Conservation (phyloP, 1,140 invertebrate species). For the Hypothenemus hampei region DNA sequence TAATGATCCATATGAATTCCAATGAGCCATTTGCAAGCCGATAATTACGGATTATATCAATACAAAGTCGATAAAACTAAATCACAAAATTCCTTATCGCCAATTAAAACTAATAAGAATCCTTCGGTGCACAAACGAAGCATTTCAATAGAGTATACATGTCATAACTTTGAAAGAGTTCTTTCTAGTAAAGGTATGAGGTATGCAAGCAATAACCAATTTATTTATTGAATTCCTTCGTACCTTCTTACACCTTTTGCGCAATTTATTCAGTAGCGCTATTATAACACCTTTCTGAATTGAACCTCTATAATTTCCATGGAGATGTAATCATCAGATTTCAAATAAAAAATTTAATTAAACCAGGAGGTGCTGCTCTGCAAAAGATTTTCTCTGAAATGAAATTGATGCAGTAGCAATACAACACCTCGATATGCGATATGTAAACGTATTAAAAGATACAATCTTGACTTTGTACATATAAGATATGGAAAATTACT, state of each 20-base stretch:
- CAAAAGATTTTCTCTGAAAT: background rate
- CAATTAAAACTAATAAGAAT: slow-evolving; percentile 28
- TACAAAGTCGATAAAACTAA: slow-evolving; percentile 15
- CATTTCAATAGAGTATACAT: slow-evolving; percentile 3
- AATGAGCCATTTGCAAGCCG: too few species aligned
- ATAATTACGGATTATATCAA: slow-evolving; percentile 15
- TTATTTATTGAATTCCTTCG: slow-evolving; percentile 21
- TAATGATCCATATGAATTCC: too few species aligned
- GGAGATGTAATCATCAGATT: slow-evolving; percentile 14
- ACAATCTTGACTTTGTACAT: too few species aligned
- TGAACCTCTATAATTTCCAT: slow-evolving; percentile 13
- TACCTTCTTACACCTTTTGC: slow-evolving; percentile 2
- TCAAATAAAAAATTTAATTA: slow-evolving; percentile 15
- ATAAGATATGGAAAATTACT: too few species aligned
- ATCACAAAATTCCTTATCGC: slow-evolving; percentile 25
- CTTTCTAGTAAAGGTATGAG: too few species aligned
- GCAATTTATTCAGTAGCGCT: slow-evolving; percentile 21
- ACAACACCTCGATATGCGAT: slow-evolving; percentile 15
- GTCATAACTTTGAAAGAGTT: slow-evolving; percentile 11
- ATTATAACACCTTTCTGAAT: slow-evolving; percentile 15
- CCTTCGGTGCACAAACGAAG: slow-evolving; percentile 14
- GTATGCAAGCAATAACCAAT: slow-evolving; percentile 7
- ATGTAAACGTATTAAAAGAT: slow-evolving; percentile 22
- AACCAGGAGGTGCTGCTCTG: slow-evolving; percentile 3
- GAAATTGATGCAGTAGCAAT: slow-evolving; percentile 21